phyloP scores from a whole-genome alignment of 2,113 vertebrate species.

The Struthio camelus region DNA sequence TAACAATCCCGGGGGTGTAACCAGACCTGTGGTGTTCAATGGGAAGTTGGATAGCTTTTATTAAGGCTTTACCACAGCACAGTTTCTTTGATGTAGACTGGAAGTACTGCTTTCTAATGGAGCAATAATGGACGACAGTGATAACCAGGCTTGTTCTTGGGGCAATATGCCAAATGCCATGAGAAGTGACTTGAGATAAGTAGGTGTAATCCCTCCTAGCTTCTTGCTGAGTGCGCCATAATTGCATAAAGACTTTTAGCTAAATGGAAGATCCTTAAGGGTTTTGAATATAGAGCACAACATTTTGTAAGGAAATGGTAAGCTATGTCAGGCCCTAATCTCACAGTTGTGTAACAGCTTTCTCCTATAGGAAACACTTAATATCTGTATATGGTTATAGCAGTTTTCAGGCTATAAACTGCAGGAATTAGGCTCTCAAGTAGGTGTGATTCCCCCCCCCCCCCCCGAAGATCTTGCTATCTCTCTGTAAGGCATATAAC shows the following conservation, averaged over 20 bases:
- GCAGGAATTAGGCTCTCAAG: not conserved
- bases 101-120: not conserved
- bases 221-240: not conserved
- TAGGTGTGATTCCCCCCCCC: not conserved
- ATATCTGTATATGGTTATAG: not conserved
- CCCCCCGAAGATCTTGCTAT: not conserved
- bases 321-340: not conserved
- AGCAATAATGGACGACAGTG: not conserved
- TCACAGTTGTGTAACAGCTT: not conserved
- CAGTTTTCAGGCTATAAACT: not conserved
- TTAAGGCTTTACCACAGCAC: not conserved
- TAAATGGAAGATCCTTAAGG: not conserved
- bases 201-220: not conserved
- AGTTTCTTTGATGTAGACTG: not conserved
- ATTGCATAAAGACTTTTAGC: not conserved
- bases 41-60: not conserved
- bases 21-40: not conserved
- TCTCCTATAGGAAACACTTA: not conserved
- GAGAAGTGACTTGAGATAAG: not conserved
- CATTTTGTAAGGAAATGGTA: not conserved
- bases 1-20: fast-evolving
- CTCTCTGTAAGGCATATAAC: not conserved
- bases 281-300: not conserved
- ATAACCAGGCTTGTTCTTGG: not conserved
- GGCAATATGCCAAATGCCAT: not conserved